phyloP scores from a whole-genome alignment of 2,797 vertebrate species.

The Paratrypauchen microcephalus region DNA sequence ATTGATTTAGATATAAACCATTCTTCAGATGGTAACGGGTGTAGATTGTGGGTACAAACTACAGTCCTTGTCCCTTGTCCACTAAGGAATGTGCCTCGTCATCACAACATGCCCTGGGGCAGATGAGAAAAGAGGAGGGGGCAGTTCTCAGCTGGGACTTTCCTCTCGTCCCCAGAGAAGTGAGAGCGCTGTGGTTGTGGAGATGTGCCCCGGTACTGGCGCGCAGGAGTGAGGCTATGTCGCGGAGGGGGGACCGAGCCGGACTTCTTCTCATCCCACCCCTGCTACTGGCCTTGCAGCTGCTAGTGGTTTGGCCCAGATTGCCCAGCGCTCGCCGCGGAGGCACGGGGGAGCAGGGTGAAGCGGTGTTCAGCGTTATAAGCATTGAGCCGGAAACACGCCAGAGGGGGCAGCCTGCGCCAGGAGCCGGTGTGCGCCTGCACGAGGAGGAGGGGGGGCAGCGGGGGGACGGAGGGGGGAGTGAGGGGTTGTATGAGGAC shows the following conservation, averaged over 20 bases:
- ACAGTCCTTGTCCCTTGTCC: conserved; percentile 37
- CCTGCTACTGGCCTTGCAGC: conserved; percentile 59
- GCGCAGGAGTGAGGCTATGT: conserved; percentile 51
- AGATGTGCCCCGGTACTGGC: conserved; percentile 44
- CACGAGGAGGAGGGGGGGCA: conserved; percentile 23
- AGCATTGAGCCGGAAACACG: conserved; percentile 65
- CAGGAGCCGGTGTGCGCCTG: conserved; percentile 20
- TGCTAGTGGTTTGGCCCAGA: conserved; percentile 53
- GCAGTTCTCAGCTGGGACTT: conserved; percentile 62
- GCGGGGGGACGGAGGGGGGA: conserved; percentile 24
- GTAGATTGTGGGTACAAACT: conserved; percentile 18
- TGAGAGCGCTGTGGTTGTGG: conserved; percentile 36
- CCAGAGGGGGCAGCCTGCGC: conserved; percentile 8
- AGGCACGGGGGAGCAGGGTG: conserved; percentile 17
- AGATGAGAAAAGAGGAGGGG: conserved; percentile 31
- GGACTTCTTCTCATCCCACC: conserved; percentile 52
- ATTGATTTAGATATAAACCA: background rate
- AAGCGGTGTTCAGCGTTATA: conserved; percentile 63
- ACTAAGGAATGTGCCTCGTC: conserved; percentile 66
- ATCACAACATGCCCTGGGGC: conserved; percentile 48
- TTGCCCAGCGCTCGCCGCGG: conserved; percentile 25
- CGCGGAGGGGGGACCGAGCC: conserved; percentile 24
- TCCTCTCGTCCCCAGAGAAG: conserved; percentile 40
- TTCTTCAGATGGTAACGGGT: conserved; percentile 8
- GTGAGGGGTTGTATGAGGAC: conserved; percentile 53